Evolutionary conservation across 2,113 vertebrate species (phyloP).

Genomic region (Numenius arquata): DNA sequence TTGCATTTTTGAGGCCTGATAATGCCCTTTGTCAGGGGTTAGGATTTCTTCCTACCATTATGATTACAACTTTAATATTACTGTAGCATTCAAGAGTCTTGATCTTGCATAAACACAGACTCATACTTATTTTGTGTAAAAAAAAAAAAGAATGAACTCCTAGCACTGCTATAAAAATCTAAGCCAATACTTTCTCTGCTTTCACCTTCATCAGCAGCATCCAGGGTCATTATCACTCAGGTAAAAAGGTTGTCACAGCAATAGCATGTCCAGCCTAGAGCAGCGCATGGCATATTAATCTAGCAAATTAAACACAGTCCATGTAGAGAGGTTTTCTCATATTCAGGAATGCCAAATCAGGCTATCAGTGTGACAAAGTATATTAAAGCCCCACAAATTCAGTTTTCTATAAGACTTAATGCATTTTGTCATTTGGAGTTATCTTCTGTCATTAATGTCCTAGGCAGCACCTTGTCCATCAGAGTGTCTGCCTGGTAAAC

Average conservation of each 20-base stretch:
- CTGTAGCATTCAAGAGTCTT: neutral
- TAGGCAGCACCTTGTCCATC: neutral
- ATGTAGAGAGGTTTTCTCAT: neutral
- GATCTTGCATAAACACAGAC: neutral
- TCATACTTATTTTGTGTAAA: neutral
- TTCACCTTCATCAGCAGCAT: neutral
- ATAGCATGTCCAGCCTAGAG: neutral
- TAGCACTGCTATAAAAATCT: neutral
- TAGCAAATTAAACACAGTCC: neutral
- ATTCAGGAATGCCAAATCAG: neutral
- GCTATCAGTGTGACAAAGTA: neutral
- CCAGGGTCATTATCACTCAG: neutral
- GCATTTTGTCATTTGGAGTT: neutral
- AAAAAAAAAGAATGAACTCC: neutral
- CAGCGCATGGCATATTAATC: neutral
- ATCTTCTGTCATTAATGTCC: neutral
- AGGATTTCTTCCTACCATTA: neutral
- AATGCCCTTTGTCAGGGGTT: neutral
- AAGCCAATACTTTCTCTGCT: neutral
- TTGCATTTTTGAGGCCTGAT: neutral
- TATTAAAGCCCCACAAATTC: neutral
- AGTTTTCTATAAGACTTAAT: neutral
- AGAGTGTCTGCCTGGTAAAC: neutral
- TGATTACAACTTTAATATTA: neutral
- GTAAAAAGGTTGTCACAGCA: neutral